Evolutionary conservation across 2,888 invertebrate species (phyloP).

Genomic region (Drosophila setosimentum): DNA sequence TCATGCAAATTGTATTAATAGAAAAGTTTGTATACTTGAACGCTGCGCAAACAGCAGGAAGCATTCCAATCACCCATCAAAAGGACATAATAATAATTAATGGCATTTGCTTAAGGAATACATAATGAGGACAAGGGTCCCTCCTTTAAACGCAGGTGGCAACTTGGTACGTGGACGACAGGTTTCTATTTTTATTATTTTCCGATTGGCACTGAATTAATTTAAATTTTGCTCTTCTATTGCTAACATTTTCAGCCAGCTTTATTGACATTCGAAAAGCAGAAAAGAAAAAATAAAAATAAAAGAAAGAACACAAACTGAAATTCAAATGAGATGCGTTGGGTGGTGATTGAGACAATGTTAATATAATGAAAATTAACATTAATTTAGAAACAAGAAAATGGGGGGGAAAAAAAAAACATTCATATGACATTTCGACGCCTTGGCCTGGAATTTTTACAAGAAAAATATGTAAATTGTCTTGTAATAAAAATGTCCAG

Average conservation of each 20-base stretch:
- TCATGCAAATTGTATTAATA: conserved; percentile 60
- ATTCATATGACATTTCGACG: conserved; percentile 70
- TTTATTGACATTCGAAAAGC: conserved; percentile 18
- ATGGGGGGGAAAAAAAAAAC: conserved; percentile 11
- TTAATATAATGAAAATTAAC: conserved; percentile 80
- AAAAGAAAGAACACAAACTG: conserved; percentile 45
- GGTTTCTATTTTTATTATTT: conserved; percentile 75
- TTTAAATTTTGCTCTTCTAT: conserved; percentile 62
- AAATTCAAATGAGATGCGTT: conserved; percentile 66
- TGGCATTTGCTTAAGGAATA: conserved; percentile 84
- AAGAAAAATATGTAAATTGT: conserved; percentile 84
- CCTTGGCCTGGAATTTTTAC: conserved; percentile 64
- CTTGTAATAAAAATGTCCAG: conserved; percentile 80
- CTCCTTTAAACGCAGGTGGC: conserved; percentile 23
- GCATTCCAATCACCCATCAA: conserved; percentile 66
- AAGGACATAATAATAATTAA: conserved; percentile 85
- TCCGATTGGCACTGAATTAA: conserved; percentile 72
- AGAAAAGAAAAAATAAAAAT: conserved; percentile 13
- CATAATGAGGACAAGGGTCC: conserved; percentile 74
- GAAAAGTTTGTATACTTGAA: conserved; percentile 37
- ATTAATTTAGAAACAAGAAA: conserved; percentile 65
- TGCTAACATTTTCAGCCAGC: conserved; percentile 60
- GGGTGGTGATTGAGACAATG: conserved; percentile 48
- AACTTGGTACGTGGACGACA: conserved; percentile 19
- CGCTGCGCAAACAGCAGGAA: conserved; percentile 54